Evolutionary conservation across 92 coral and sea anemone species (phyloP), one percentile per base, ranked within the genome.

Genomic region (Pocillopora grandis): DNA sequence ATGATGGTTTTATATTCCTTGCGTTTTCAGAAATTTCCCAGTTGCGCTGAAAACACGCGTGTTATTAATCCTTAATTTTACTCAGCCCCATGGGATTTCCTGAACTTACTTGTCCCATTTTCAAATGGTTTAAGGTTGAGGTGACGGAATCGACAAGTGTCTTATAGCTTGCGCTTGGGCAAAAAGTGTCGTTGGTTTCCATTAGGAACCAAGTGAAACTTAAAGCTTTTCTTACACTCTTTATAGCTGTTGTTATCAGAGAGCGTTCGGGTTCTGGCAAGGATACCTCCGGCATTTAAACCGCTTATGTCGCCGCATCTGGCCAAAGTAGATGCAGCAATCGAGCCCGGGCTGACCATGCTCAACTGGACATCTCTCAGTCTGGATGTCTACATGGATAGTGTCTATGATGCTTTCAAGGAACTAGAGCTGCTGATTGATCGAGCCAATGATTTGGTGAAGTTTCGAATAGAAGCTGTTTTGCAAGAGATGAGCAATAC

Each of bases 261-360:
- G 58, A 90, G 87, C 78, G 84, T 84, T 19, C 90, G 98, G 20
- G 98, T 95, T 12, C 92, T 89, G 3, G 84, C 71, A 18, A 91
- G 92, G 73, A 95, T 95, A 58, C 98, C 97, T 5, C 74, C 83
- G 72, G 90, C 91, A 56, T 95, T 95, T 76, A 93, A 91, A 58
- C 98, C 98, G 0, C 86, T 95, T 9, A 95, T 95, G 98, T 94
- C 97, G 12, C 98, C 98, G 21, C 98, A 95, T 85, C 76, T 95
- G 18, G 94, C 98, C 14, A 95, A 95, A 72, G 90, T 95, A 15
- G 97, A 95, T 2, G 98, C 98, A 37, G 97, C 98, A 18, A 80
- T 93, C 20, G 98, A 95, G 9, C 98, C 98, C 10, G 98, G 98
- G 23, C 81, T 95, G n/a, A 87, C 97, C 58, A 95, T 95, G 98